Percentiles rank a stretch among this genome's conserved stretches.
Evolutionary conservation across 2,888 invertebrate species (phyloP).

Genomic region (Notodonta dromedarius): DNA sequence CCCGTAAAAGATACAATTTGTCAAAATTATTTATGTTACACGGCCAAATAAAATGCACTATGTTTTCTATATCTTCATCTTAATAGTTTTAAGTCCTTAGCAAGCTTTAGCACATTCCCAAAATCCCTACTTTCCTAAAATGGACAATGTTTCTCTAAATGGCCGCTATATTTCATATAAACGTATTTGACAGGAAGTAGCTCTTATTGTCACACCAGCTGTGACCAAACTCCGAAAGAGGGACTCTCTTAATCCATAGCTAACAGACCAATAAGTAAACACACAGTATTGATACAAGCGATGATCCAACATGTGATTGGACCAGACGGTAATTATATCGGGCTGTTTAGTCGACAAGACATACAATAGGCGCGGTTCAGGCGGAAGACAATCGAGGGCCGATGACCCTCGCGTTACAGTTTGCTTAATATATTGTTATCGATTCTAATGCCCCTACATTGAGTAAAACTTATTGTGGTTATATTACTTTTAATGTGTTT

Average conservation of each 20-base stretch:
- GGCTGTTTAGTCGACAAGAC: constrained; percentile 16
- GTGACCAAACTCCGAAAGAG: background rate
- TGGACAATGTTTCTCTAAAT: too few relatives aligned
- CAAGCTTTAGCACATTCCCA: too few relatives aligned
- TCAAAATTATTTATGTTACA: too few relatives aligned
- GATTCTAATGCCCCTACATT: background rate
- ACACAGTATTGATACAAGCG: constrained; percentile 9
- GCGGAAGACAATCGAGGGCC: constrained; percentile 22
- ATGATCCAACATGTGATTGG: constrained; percentile 18
- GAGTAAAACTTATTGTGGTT: background rate
- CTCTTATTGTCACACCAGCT: too few relatives aligned
- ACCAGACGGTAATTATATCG: constrained; percentile 33
- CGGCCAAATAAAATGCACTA: too few relatives aligned
- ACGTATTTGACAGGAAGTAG: too few relatives aligned
- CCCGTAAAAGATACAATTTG: too few relatives aligned
- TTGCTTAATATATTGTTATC: background rate
- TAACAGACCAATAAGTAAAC: background rate
- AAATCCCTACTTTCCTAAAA: too few relatives aligned
- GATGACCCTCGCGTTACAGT: constrained; percentile 10
- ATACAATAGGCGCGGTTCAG: constrained; percentile 25
- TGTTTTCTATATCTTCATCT: too few relatives aligned
- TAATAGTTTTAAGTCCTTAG: too few relatives aligned
- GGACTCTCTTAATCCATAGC: background rate
- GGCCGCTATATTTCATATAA: too few relatives aligned
- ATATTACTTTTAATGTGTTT: background rate